These are phyloP conservation scores for Epiperipatus broadwayi DNA, from an alignment of 2,888 invertebrate genomes.

Conservation along the genomic window DNA sequence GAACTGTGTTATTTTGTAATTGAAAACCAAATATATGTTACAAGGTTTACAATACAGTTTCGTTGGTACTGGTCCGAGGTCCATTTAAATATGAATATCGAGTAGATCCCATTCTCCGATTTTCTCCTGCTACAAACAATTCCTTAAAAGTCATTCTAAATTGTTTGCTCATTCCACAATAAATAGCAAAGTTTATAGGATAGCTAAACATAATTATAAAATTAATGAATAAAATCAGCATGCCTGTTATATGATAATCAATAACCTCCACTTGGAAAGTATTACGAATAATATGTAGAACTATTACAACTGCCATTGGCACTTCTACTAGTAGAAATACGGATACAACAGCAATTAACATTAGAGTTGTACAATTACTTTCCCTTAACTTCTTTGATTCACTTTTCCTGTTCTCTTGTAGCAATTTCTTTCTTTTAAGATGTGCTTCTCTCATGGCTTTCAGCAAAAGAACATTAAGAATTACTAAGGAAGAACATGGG, in stretches of 20 bases:
- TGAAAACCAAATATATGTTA: no score
- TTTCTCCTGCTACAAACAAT: conserved; percentile 38
- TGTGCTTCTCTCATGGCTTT: conserved; percentile 66
- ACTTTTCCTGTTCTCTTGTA: conserved; percentile 53
- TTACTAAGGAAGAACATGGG: conserved; percentile 69
- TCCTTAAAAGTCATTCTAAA: conserved; percentile 80
- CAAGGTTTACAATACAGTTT: conserved; percentile 47
- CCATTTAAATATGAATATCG: conserved; percentile 62
- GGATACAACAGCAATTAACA: conserved; percentile 67
- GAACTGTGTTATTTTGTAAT: no score
- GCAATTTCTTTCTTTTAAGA: conserved; percentile 49
- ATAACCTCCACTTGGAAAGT: conserved; percentile 44
- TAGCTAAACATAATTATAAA: conserved; percentile 60
- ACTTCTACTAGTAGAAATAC: conserved; percentile 65
- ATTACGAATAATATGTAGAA: conserved; percentile 50
- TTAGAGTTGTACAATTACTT: conserved; percentile 64
- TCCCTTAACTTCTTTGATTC: conserved; percentile 58
- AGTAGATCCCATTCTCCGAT: conserved; percentile 38
- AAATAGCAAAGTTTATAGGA: conserved; percentile 72
- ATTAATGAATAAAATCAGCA: conserved; percentile 60
- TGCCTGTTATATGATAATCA: conserved; percentile 55
- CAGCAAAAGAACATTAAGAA: conserved; percentile 68
- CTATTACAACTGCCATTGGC: conserved; percentile 58
- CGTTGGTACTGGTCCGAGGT: conserved; percentile 54
- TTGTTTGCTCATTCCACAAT: conserved; percentile 84